Evolutionary conservation across 1,140 invertebrate species (phyloP).

Genomic region (Zophobas atratus): DNA sequence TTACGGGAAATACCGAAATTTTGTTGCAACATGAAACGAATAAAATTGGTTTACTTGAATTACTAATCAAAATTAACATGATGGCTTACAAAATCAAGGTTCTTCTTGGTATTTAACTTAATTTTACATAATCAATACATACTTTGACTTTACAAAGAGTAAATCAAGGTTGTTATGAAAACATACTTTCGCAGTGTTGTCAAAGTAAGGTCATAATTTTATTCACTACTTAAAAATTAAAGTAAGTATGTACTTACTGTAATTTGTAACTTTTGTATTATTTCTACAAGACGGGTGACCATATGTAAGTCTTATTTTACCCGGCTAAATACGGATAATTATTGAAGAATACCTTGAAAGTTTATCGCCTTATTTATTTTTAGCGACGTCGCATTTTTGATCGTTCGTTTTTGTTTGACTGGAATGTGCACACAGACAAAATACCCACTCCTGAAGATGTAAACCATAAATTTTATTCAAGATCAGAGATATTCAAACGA

Average conservation of each 20-base stretch:
- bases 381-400: constrained; percentile 16
- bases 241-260: too few species aligned
- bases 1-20: constrained; percentile 5
- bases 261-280: too few species aligned
- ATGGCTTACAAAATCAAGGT: constrained; percentile 23
- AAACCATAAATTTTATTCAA: constrained; percentile 20
- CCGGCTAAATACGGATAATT: not conserved
- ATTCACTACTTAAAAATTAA: constrained; percentile 10
- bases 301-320: too few species aligned
- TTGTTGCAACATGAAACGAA: constrained; percentile 2
- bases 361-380: constrained; percentile 50
- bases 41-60: constrained; percentile 17
- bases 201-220: constrained; percentile 36
- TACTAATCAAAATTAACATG: constrained; percentile 1
- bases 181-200: constrained; percentile 25
- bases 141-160: constrained; percentile 27
- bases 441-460: constrained; percentile 14
- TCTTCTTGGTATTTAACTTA: constrained; percentile 22
- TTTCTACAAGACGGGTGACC: too few species aligned
- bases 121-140: constrained; percentile 27
- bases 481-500: not conserved
- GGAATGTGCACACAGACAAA: constrained; percentile 32
- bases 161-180: constrained; percentile 26
- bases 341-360: constrained; percentile 51
- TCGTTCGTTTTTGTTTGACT: constrained; percentile 9